Conservation (phyloP, 2,113 vertebrate species). For the Girardinichthys multiradiatus region DNA sequence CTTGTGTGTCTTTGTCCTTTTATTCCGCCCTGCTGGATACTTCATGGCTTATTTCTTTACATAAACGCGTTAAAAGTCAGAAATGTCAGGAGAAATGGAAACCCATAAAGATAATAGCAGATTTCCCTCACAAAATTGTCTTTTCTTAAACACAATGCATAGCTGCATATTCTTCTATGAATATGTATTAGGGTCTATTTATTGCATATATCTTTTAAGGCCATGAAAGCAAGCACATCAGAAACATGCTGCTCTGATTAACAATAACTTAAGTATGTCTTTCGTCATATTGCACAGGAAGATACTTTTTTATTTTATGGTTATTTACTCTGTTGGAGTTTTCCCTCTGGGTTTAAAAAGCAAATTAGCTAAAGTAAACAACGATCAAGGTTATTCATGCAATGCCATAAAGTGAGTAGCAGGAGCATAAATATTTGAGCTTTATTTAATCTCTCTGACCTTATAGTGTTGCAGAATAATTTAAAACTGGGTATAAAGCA, state of each 20-base stretch:
- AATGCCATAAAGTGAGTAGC: constrained; percentile 38
- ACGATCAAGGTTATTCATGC: constrained; percentile 59
- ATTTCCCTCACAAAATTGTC: neutral
- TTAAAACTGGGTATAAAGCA: constrained; percentile 47
- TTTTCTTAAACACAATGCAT: neutral
- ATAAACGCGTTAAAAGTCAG: constrained; percentile 8
- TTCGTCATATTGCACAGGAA: constrained; percentile 32
- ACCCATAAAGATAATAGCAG: constrained; percentile 11
- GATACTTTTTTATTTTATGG: constrained; percentile 36
- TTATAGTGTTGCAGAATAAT: constrained; percentile 42
- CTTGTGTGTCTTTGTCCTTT: constrained; percentile 27
- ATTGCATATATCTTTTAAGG: neutral
- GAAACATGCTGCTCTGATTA: constrained; percentile 38
- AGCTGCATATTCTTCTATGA: neutral
- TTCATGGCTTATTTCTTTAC: constrained; percentile 23
- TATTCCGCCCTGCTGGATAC: neutral
- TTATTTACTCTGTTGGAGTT: constrained; percentile 45
- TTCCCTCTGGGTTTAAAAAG: constrained; percentile 38
- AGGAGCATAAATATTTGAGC: constrained; percentile 37
- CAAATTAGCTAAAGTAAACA: constrained; percentile 67
- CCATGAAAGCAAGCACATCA: neutral
- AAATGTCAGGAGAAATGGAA: constrained; percentile 16
- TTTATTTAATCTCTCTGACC: constrained; percentile 51
- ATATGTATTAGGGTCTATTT: neutral
- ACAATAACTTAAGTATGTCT: constrained; percentile 39